Evolutionary conservation across 2,888 invertebrate species (phyloP).

Genomic region (Drosophila kuntzei): DNA sequence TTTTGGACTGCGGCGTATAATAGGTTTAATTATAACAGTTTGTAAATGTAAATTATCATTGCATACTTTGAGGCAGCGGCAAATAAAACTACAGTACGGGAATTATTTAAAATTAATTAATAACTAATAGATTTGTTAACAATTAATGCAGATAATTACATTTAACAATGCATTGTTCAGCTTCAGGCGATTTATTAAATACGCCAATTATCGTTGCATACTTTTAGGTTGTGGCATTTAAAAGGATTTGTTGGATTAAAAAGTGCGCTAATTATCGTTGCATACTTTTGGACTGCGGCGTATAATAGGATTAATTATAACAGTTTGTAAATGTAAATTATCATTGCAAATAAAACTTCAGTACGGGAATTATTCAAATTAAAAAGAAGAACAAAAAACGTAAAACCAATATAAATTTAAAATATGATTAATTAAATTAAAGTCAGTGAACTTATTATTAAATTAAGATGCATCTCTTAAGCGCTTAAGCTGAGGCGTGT

Average conservation of each 20-base stretch:
- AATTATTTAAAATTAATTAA: too few species aligned
- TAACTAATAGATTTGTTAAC: constrained; percentile 21
- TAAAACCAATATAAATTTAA: too few species aligned
- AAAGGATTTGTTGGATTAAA: constrained; percentile 10
- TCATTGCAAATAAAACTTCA: background rate
- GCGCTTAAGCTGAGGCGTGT: background rate
- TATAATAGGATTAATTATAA: constrained; percentile 1
- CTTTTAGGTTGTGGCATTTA: background rate
- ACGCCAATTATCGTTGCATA: constrained; percentile 4
- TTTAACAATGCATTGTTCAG: constrained; percentile 1
- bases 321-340: constrained; percentile 1
- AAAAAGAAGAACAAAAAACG: background rate
- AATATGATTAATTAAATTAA: too few species aligned
- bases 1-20: background rate
- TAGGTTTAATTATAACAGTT: background rate
- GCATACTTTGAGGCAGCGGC: background rate
- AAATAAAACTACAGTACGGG: too few species aligned
- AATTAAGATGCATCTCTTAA: too few species aligned
- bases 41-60: constrained; percentile 1
- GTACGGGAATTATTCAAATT: background rate
- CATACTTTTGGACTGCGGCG: background rate
- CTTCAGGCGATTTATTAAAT: constrained; percentile 13
- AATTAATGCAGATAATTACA: constrained; percentile 5
- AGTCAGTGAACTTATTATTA: too few species aligned
- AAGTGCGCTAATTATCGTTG: background rate